Evolutionary conservation across 2,888 invertebrate genomes (phyloP).

Genomic region (Drosophila helvetica): DNA sequence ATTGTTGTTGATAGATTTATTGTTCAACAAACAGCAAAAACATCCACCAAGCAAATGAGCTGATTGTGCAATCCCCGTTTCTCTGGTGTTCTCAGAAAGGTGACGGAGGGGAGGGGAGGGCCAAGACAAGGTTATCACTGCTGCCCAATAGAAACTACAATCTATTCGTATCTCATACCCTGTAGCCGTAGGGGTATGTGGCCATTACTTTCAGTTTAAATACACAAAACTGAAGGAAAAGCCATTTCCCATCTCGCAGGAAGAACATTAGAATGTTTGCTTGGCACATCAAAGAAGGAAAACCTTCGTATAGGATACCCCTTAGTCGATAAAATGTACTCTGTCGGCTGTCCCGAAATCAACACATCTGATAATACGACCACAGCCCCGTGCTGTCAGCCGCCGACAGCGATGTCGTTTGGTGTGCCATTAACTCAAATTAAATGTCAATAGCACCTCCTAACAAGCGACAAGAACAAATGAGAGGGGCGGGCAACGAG

Average conservation of each 20-base stretch:
- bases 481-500: neutral
- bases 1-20: slow-evolving; percentile 71
- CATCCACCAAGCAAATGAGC: slow-evolving; percentile 31
- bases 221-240: too few species aligned
- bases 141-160: slow-evolving; percentile 40
- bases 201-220: too few species aligned
- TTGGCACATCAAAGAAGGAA: neutral
- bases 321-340: neutral
- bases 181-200: neutral
- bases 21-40: slow-evolving; percentile 36
- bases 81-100: neutral
- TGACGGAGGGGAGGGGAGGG: slow-evolving; percentile 9
- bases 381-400: neutral
- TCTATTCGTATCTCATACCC: neutral
- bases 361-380: slow-evolving; percentile 56
- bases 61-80: slow-evolving; percentile 12
- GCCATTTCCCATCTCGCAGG: neutral
- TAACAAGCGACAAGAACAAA: slow-evolving; percentile 23
- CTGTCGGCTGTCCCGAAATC: slow-evolving; percentile 10
- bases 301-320: neutral
- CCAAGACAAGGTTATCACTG: slow-evolving; percentile 63
- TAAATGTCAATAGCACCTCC: slow-evolving; percentile 67
- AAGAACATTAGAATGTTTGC: too few species aligned
- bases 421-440: slow-evolving; percentile 69
- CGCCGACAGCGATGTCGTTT: slow-evolving; percentile 37